Percentiles rank a stretch among this genome's conserved stretches.
Evolutionary conservation across 2,113 vertebrate genomes (phyloP).

Genomic region (Nothoprocta pentlandii): DNA sequence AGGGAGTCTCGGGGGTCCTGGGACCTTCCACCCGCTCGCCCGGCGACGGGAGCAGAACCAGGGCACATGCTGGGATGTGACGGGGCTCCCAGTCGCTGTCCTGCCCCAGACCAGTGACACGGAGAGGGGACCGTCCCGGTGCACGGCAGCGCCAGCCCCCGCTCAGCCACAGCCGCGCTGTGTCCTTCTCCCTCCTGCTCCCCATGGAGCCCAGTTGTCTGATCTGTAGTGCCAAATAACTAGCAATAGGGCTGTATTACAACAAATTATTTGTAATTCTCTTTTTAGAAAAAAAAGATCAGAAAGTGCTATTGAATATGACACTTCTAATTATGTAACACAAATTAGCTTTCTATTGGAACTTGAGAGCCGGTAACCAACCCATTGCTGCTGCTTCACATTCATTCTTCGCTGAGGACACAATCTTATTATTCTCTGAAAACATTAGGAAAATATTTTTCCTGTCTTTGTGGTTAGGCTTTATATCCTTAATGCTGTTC

Average conservation of each 20-base stretch:
- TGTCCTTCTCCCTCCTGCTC: not conserved
- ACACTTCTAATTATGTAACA: slow-evolving; percentile 33
- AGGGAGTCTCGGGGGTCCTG: not conserved
- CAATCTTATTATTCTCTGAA: not conserved
- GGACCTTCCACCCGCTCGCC: fast-evolving
- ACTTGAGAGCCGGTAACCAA: not conserved
- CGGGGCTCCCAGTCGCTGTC: not conserved
- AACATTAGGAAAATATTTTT: fast-evolving
- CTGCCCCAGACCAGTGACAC: not conserved
- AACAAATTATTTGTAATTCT: slow-evolving; percentile 43
- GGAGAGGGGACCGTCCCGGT: too few relatives aligned
- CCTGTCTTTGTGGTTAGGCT: fast-evolving
- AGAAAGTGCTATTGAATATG: slow-evolving; percentile 53
- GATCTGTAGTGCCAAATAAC: slow-evolving; percentile 42
- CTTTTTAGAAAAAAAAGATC: slow-evolving; percentile 5
- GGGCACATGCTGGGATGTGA: fast-evolving
- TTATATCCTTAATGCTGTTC: fast-evolving
- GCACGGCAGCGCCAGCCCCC: too few relatives aligned
- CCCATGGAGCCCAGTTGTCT: slow-evolving; percentile 36
- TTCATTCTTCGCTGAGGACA: not conserved
- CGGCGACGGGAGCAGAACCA: not conserved
- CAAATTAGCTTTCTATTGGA: slow-evolving; percentile 7
- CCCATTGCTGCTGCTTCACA: fast-evolving
- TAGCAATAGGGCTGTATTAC: slow-evolving; percentile 57
- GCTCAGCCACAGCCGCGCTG: too few relatives aligned